Evolutionary conservation across 1,140 invertebrate genomes (phyloP).

Genomic region (Pinna nobilis): DNA sequence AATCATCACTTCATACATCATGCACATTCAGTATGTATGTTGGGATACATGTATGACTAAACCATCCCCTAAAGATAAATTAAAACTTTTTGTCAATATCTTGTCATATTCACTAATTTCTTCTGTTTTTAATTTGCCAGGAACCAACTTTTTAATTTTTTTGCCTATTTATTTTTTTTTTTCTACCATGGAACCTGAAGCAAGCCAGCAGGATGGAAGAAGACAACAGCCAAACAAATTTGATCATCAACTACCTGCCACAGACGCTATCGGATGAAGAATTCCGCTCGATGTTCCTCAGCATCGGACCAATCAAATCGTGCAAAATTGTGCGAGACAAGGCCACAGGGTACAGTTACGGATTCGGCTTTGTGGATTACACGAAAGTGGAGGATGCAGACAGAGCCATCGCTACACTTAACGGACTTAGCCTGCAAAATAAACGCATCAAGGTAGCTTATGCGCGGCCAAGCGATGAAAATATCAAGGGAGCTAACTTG

Average conservation of each 20-base stretch:
- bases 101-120: slow-evolving; percentile 5
- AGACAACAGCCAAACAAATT: slow-evolving; percentile 79
- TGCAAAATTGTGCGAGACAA: slow-evolving; percentile 89
- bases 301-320: slow-evolving; percentile 84
- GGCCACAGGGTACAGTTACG: slow-evolving; percentile 93
- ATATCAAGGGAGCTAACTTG: slow-evolving; percentile 95
- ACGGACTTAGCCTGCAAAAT: slow-evolving; percentile 91
- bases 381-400: slow-evolving; percentile 88
- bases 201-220: slow-evolving; percentile 24
- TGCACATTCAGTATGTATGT: too few relatives aligned
- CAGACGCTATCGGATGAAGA: slow-evolving; percentile 95
- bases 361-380: slow-evolving; percentile 97
- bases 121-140: slow-evolving; percentile 3
- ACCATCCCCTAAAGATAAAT: too few relatives aligned
- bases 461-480: slow-evolving; percentile 91
- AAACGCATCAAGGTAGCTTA: slow-evolving; percentile 93
- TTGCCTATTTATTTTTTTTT: slow-evolving; percentile 25
- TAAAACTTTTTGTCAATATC: too few relatives aligned
- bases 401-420: slow-evolving; percentile 89
- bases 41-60: too few relatives aligned
- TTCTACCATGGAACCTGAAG: slow-evolving; percentile 16
- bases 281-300: slow-evolving; percentile 90
- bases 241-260: slow-evolving; percentile 97
- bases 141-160: slow-evolving; percentile 10
- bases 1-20: too few relatives aligned